phyloP scores from a whole-genome alignment of 2,888 invertebrate genomes.

The Lydus trimaculatus region DNA sequence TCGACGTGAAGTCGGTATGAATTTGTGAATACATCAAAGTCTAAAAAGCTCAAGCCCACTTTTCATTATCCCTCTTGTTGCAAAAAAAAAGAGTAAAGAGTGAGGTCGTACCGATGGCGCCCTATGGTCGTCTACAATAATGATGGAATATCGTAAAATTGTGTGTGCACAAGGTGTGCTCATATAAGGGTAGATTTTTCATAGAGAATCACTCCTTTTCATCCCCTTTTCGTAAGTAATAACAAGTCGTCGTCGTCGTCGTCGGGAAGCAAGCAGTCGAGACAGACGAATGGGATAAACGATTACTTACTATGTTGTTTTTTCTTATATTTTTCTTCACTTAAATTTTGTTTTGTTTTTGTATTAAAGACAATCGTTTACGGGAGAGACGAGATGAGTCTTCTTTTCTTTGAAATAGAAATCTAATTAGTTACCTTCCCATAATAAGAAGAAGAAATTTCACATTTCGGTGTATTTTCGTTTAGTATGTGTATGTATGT shows the following conservation, averaged over 20 bases:
- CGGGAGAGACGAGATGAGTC: conserved; percentile 49
- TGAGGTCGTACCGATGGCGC: conserved; percentile 46
- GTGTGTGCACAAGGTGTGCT: conserved; percentile 46
- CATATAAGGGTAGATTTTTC: conserved; percentile 47
- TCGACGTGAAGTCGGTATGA: conserved; percentile 61
- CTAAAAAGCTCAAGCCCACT: conserved; percentile 59
- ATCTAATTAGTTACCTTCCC: too few species aligned
- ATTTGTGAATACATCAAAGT: conserved; percentile 62
- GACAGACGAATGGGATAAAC: conserved; percentile 55
- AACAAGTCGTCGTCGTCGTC: conserved; percentile 47
- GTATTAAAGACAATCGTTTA: conserved; percentile 47
- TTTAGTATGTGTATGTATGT: not conserved
- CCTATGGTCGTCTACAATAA: conserved; percentile 41
- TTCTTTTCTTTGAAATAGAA: conserved; percentile 44
- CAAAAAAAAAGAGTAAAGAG: not conserved
- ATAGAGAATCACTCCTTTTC: conserved; percentile 48
- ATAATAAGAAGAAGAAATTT: too few species aligned
- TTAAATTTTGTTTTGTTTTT: not conserved
- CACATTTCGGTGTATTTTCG: conserved; percentile 10
- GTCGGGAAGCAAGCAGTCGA: conserved; percentile 40
- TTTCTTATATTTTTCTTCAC: not conserved
- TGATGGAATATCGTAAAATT: conserved; percentile 26
- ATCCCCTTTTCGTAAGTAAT: conserved; percentile 41
- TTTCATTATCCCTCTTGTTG: conserved; percentile 56
- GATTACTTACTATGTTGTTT: conserved; percentile 54